A percentile compares a stretch with the other conserved stretches of the same genome.
Evolutionary conservation across 2,888 invertebrate species (phyloP).

Genomic region (Drosophila anomalata): DNA sequence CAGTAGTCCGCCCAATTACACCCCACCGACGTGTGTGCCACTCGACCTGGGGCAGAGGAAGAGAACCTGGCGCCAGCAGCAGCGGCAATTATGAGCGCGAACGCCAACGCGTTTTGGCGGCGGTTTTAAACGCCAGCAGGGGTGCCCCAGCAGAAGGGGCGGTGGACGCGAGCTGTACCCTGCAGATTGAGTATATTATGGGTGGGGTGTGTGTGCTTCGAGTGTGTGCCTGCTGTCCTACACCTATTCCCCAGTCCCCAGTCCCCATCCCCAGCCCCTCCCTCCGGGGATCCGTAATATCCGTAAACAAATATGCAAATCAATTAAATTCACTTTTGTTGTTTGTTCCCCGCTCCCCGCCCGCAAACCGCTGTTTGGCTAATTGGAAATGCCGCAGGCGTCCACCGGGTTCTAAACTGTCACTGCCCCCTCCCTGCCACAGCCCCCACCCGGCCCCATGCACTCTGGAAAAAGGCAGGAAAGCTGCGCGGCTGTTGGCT

Average conservation of each 20-base stretch:
- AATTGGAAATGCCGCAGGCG: slow-evolving; percentile 75
- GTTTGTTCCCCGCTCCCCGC: slow-evolving; percentile 7
- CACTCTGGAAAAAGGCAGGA: background rate
- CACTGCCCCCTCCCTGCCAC: slow-evolving; percentile 8
- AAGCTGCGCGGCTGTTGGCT: no score
- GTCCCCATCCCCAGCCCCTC: background rate
- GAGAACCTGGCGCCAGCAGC: slow-evolving; percentile 36
- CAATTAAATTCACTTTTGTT: slow-evolving; percentile 62
- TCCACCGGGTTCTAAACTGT: slow-evolving; percentile 43
- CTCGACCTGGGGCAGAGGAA: background rate
- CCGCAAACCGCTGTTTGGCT: slow-evolving; percentile 55
- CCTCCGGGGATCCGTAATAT: slow-evolving; percentile 16
- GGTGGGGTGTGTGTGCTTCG: background rate
- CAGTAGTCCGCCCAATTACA: no score
- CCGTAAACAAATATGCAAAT: slow-evolving; percentile 52
- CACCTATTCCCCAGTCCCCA: slow-evolving; percentile 1
- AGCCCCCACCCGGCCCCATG: background rate
- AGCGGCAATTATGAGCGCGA: slow-evolving; percentile 14
- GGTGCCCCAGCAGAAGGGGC: background rate
- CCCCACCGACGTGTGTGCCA: no score
- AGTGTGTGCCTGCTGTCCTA: no score
- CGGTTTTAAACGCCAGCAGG: slow-evolving; percentile 16
- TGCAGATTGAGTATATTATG: slow-evolving; percentile 22
- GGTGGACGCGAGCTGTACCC: slow-evolving; percentile 13
- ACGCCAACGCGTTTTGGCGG: slow-evolving; percentile 33